phyloP scores from a whole-genome alignment of 2,888 invertebrate genomes.

The Thyatira batis region DNA sequence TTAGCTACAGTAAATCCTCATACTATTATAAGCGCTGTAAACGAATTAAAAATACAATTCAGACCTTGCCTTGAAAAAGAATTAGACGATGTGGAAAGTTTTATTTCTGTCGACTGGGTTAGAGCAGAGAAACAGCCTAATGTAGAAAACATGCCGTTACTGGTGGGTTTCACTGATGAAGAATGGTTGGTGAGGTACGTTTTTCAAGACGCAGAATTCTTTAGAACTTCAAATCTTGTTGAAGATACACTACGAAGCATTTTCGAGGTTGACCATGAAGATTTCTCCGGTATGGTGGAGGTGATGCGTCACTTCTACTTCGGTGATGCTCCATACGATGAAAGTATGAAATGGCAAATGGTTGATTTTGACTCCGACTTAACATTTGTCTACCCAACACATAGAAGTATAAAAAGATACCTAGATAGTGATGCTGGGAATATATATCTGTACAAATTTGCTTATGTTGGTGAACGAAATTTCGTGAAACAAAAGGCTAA shows the following conservation, averaged over 20 bases:
- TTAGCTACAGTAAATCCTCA: conserved; percentile 11
- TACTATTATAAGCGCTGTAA: conserved; percentile 13
- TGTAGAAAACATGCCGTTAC: conserved; percentile 12
- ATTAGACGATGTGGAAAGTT: conserved; percentile 5
- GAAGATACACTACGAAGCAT: conserved; percentile 7
- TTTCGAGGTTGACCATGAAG: conserved; percentile 25
- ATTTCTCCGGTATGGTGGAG: conserved; percentile 25
- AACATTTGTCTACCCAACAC: conserved; percentile 32
- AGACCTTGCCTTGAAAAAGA: conserved; percentile 19
- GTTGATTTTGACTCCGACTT: conserved; percentile 41
- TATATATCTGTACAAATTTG: conserved; percentile 41
- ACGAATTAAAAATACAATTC: conserved; percentile 13
- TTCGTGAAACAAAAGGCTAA: conserved; percentile 16
- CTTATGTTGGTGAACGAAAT: conserved; percentile 37
- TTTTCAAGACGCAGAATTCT: background rate
- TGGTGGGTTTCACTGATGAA: conserved; percentile 15
- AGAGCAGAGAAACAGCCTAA: background rate
- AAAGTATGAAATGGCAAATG: conserved; percentile 13
- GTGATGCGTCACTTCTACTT: conserved; percentile 34
- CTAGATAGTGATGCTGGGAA: conserved; percentile 25
- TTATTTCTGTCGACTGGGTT: conserved; percentile 1
- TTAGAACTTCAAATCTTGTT: conserved; percentile 9
- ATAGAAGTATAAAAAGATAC: conserved; percentile 32
- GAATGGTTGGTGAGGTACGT: background rate
- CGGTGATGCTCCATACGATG: conserved; percentile 28